Evolutionary conservation across 37 sponge, comb jelly and placozoan species (phyloP), one percentile per base, ranked within the genome.

Genomic region (Aphrocallistes beatrix): DNA sequence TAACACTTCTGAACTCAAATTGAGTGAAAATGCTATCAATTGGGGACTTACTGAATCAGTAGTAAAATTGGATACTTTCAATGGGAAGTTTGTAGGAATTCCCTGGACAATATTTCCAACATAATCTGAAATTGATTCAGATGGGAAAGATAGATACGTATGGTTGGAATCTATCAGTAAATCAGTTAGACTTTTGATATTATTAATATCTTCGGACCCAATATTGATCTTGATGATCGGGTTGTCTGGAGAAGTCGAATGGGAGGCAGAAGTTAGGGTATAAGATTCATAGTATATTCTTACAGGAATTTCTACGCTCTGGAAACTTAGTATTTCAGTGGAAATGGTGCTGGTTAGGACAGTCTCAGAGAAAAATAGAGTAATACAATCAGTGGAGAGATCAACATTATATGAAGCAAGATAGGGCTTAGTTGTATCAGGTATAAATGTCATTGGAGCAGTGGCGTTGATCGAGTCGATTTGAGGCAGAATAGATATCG

Each of bases 1-100:
- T 16, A 95, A 83, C 0, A 87, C 87, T 17, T 94, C 51, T 19
- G 88, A 88, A 88, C 91, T 90, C 84, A 95, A 38, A 84, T 95
- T 92, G 9, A 95, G 75, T 36, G 88, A 60, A 69, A 91, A 95
- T 32, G 51, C 36, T 3, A 37, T n/a, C 0, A 95, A 60, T 38
- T 38, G 25, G 39, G 96, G 96, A 25, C 51, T 36, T 13, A 91
- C 48, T 1, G 6, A 36, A 37, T 95, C 93, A 39, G 37, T 85
- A n/a, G 50, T 39, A 38, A 87, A 95, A 1, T 37, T 81, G 0
- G 42, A 69, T 0, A 86, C 90, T 47, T 45, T 83, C 17, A 82
- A 82, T 8, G 93, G 90, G 49, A 39, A 82, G 9, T 39, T 38
- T 51, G 82, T 23, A 0, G 17, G 37, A 3, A 91, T 87, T 37